These are phyloP conservation scores for Acomys russatus DNA, from an alignment of 2,797 vertebrate genomes.

Conservation along the genomic window DNA sequence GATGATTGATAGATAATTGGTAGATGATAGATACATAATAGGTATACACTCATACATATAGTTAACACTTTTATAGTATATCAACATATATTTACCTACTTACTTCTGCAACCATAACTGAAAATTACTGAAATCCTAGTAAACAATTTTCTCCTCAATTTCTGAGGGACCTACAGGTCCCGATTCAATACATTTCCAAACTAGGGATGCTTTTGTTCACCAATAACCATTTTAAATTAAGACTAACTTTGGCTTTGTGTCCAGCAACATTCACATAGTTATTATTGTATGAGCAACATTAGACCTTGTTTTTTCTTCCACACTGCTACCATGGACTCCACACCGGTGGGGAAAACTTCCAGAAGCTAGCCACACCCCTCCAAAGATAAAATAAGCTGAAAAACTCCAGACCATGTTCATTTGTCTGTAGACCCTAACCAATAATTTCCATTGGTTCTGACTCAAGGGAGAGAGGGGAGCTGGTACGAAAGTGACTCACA, in stretches of 20 bases:
- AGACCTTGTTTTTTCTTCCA: not conserved
- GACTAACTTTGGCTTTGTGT: constrained; percentile 25
- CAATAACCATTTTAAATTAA: constrained; percentile 4
- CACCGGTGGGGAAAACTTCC: not conserved
- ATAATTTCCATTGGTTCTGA: not conserved
- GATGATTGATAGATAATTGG: not conserved
- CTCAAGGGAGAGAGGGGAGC: not conserved
- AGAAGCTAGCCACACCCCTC: not conserved
- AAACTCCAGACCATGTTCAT: not conserved
- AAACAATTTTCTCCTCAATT: not conserved
- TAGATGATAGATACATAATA: not conserved
- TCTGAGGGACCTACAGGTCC: not conserved
- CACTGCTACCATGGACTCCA: not conserved
- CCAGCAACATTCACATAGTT: not conserved
- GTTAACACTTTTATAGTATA: not conserved
- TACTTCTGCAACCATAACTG: not conserved
- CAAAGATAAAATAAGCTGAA: constrained; percentile 37
- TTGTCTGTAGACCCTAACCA: constrained; percentile 24
- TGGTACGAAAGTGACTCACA: constrained; percentile 13
- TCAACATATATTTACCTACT: not conserved
- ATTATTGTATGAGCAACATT: constrained; percentile 15
- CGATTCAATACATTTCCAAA: constrained; percentile 54
- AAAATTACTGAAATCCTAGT: not conserved
- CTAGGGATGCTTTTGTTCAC: not conserved
- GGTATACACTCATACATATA: not conserved